Evolutionary conservation across 2,113 vertebrate species (phyloP).

Genomic region (Indri indri): DNA sequence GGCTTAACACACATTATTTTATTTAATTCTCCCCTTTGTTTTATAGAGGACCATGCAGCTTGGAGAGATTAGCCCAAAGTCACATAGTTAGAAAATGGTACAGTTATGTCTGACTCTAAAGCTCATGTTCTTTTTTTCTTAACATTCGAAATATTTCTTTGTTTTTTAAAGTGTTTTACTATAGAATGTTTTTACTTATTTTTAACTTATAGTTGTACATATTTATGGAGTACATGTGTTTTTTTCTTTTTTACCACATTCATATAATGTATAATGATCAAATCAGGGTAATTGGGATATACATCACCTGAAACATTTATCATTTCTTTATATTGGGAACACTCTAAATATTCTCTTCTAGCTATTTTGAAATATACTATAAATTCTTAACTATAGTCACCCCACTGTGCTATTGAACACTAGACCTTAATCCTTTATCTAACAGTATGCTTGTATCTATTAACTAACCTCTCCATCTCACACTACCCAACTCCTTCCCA

Average conservation of each 20-base stretch:
- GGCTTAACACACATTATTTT: background rate
- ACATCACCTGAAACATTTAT: background rate
- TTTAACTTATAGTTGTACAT: background rate
- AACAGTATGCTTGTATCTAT: background rate
- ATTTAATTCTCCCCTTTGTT: constrained; percentile 33
- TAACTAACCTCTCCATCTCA: background rate
- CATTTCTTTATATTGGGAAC: no score
- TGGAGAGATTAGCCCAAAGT: background rate
- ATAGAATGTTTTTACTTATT: background rate
- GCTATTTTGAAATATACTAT: background rate
- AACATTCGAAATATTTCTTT: background rate
- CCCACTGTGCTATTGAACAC: background rate
- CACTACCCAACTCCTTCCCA: background rate
- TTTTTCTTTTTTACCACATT: background rate
- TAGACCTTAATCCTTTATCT: background rate
- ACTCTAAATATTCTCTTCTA: background rate
- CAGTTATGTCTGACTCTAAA: background rate
- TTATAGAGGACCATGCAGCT: background rate
- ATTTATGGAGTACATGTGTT: background rate
- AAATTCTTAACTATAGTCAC: background rate
- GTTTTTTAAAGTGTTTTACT: background rate
- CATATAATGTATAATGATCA: background rate
- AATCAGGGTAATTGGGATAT: background rate
- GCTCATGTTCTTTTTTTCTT: background rate
- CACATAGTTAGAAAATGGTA: background rate